A percentile compares a stretch with the other conserved stretches of the same genome.
Evolutionary conservation across 2,888 invertebrate species (phyloP).

Genomic region (Caenorhabditis sp.): DNA sequence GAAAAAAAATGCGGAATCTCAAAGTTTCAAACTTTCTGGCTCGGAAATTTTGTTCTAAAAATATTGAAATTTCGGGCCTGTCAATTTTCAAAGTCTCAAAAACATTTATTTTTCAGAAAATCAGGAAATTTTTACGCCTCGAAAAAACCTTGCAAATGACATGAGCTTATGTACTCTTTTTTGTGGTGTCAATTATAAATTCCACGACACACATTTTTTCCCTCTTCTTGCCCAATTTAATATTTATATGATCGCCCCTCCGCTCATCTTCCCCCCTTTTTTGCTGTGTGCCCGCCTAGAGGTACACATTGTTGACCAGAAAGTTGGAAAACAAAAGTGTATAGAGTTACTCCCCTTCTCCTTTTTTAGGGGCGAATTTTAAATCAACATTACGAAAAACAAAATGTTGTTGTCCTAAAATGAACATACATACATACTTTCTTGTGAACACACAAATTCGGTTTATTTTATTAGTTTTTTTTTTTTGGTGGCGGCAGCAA

Average conservation of each 20-base stretch:
- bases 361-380: not conserved
- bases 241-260: not conserved
- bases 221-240: not conserved
- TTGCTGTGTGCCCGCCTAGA: not conserved
- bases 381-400: not conserved
- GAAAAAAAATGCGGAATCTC: too few species aligned
- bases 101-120: too few species aligned
- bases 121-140: too few species aligned
- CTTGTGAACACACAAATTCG: not conserved
- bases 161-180: too few species aligned
- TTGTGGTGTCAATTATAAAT: not conserved
- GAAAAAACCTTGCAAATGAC: too few species aligned
- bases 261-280: not conserved
- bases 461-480: conserved; percentile 1
- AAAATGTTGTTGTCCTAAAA: not conserved
- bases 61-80: too few species aligned
- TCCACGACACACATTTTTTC: not conserved
- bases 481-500: not conserved
- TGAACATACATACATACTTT: not conserved
- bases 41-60: too few species aligned
- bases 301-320: not conserved
- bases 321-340: not conserved
- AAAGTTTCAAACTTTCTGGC: too few species aligned
- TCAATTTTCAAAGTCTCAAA: too few species aligned
- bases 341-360: not conserved